Conservation (phyloP, 92 coral and sea anemone genomes). For the Montipora capitata region DNA sequence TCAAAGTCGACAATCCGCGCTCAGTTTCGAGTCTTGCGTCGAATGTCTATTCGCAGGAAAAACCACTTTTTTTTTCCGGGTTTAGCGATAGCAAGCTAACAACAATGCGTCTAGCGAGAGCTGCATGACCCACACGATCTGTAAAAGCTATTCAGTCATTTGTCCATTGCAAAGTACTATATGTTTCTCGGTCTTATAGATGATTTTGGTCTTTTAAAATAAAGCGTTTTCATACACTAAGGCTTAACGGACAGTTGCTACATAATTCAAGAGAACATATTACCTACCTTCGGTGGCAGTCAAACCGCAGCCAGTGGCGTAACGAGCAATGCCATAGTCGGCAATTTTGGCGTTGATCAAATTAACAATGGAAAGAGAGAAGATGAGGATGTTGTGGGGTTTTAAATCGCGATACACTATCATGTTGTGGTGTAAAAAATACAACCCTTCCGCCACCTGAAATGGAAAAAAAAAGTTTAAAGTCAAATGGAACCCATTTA, state of each 20-base stretch:
- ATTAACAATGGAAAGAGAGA: conserved; percentile 85
- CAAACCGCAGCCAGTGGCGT: conserved; percentile 91
- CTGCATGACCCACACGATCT: not conserved
- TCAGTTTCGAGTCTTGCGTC: no score
- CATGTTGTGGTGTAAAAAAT: conserved; percentile 89
- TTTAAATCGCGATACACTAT: conserved; percentile 98
- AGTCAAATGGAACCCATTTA: no score
- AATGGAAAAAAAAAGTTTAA: not conserved
- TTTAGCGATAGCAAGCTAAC: no score
- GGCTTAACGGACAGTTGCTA: not conserved
- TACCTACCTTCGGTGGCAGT: conserved; percentile 96
- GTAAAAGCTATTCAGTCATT: not conserved
- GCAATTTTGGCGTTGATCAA: conserved; percentile 97
- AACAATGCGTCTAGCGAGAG: no score
- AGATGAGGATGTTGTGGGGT: conserved; percentile 98
- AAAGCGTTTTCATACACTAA: no score
- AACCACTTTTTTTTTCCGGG: no score
- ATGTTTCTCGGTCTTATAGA: no score
- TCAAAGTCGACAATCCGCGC: no score
- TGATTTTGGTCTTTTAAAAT: no score
- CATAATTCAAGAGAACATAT: not conserved
- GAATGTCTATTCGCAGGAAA: no score
- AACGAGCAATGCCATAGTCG: conserved; percentile 96
- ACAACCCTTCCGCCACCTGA: conserved; percentile 95
- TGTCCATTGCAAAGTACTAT: not conserved